phyloP scores from a whole-genome alignment of 2,113 vertebrate genomes.

The Tragelaphus strepsiceros region DNA sequence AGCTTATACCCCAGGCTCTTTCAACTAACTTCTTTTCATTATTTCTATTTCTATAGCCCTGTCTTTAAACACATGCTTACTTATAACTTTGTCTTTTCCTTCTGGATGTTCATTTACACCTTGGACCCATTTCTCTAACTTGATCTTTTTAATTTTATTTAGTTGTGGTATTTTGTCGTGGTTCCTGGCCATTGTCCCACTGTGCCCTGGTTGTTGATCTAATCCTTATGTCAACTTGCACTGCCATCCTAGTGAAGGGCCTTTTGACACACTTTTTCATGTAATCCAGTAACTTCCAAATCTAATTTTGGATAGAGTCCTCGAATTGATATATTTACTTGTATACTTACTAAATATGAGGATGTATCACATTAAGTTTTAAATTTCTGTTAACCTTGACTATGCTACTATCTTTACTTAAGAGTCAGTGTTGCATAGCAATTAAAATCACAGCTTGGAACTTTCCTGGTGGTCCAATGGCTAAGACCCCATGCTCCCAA shows the following conservation, averaged over 20 bases:
- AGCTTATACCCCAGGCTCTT: neutral
- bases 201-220: neutral
- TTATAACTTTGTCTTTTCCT: neutral
- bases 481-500: neutral
- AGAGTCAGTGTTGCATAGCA: neutral
- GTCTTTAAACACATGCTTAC: neutral
- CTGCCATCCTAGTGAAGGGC: neutral
- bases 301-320: neutral
- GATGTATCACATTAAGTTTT: neutral
- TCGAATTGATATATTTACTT: neutral
- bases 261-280: rapidly evolving
- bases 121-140: neutral
- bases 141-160: neutral
- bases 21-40: neutral
- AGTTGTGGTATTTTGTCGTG: neutral
- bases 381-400: neutral
- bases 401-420: neutral
- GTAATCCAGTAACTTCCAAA: neutral
- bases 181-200: no score
- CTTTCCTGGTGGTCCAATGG: neutral
- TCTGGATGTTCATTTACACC: neutral
- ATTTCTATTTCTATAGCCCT: neutral
- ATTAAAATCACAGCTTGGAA: neutral
- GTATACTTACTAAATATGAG: neutral
- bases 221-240: neutral